phyloP scores from a whole-genome alignment of 2,113 vertebrate species.

The Rhinolophus sinicus region DNA sequence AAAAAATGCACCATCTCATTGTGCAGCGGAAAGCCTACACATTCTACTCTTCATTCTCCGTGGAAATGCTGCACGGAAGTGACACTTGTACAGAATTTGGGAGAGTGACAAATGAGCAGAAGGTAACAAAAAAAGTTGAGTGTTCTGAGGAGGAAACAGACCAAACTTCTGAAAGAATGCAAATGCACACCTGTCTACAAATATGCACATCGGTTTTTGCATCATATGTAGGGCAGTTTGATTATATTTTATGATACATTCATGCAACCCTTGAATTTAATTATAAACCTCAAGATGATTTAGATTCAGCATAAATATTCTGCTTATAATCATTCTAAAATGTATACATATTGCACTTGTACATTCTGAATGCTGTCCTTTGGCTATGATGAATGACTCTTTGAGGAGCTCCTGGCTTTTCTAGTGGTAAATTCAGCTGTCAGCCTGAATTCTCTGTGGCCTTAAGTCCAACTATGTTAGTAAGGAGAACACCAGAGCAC shows the following conservation, averaged over 20 bases:
- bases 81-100: slow-evolving; percentile 84
- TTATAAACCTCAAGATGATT: not conserved
- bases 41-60: slow-evolving; percentile 82
- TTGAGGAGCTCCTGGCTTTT: not conserved
- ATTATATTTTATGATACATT: not conserved
- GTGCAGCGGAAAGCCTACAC: slow-evolving; percentile 83
- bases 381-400: not conserved
- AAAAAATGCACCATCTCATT: slow-evolving; percentile 86
- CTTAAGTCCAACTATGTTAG: slow-evolving; percentile 15
- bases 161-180: slow-evolving; percentile 62
- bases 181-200: slow-evolving; percentile 12
- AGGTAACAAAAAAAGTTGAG: slow-evolving; percentile 16
- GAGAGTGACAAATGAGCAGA: slow-evolving; percentile 77
- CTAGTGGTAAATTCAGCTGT: slow-evolving; percentile 48
- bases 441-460: not conserved
- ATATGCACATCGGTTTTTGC: not conserved
- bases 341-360: not conserved
- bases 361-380: not conserved
- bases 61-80: slow-evolving; percentile 85
- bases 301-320: not conserved
- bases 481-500: slow-evolving; percentile 57
- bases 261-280: not conserved
- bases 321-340: not conserved
- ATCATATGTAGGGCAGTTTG: not conserved
- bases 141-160: slow-evolving; percentile 53